A percentile compares a stretch with the other conserved stretches of the same genome.
Conservation (phyloP, 2,113 vertebrate species). For the Ariopsis seemanni region DNA sequence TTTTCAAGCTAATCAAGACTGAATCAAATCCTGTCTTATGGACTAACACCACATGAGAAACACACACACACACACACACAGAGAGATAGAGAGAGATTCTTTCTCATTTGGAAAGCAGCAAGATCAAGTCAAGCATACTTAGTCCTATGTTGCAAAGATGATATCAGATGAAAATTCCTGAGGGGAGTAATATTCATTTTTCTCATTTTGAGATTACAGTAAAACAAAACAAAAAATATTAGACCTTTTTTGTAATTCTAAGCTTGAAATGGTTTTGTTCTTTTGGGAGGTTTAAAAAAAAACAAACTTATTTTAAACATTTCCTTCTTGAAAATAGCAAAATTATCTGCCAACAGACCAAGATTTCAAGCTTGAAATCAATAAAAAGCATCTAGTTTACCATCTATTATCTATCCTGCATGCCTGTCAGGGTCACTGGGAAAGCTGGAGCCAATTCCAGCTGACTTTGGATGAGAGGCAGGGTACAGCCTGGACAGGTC, state of each 20-base stretch:
- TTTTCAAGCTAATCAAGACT: slow-evolving; percentile 33
- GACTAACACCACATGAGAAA: slow-evolving; percentile 19
- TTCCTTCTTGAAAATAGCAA: neutral
- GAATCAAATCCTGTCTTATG: slow-evolving; percentile 24
- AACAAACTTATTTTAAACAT: neutral
- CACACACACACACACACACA: no score
- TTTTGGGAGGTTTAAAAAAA: no score
- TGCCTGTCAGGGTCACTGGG: no score
- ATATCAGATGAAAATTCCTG: neutral
- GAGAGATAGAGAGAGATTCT: neutral
- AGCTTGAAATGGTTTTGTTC: neutral
- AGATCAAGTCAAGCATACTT: neutral
- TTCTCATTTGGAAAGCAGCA: neutral
- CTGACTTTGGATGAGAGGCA: no score
- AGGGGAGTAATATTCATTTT: neutral
- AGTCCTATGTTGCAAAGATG: neutral
- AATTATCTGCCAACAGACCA: neutral
- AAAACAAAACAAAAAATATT: neutral
- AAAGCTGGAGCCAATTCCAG: no score
- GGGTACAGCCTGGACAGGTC: no score
- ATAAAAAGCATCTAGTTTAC: neutral
- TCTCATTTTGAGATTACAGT: neutral
- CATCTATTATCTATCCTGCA: no score
- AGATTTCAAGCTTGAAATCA: neutral
- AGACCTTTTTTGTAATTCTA: neutral